Evolutionary conservation across 2,113 vertebrate species (phyloP).

Genomic region (Dicrurus megarhynchus): DNA sequence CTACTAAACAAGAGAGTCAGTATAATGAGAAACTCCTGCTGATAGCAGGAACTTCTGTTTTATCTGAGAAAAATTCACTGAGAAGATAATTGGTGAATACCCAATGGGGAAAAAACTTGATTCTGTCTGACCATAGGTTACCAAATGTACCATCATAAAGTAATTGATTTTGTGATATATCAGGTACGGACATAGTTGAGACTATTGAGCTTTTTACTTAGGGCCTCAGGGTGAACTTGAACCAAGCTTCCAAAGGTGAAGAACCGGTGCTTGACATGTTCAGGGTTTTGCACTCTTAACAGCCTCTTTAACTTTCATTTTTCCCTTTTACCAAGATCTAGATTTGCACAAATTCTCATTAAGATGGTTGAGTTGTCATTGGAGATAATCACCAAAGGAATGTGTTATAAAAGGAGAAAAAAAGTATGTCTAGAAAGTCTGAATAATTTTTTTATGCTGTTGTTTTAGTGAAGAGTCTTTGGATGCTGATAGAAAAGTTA

Average conservation of each 20-base stretch:
- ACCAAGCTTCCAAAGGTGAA: conserved; percentile 76
- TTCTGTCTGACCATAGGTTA: conserved; percentile 77
- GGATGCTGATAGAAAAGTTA: conserved; percentile 79
- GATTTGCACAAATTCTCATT: conserved; percentile 76
- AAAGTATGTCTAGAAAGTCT: conserved; percentile 65
- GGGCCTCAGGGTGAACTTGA: conserved; percentile 75
- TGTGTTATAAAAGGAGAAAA: conserved; percentile 65
- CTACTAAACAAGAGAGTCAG: conserved; percentile 5
- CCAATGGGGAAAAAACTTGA: conserved; percentile 71
- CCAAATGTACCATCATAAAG: conserved; percentile 73
- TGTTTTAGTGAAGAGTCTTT: conserved; percentile 79
- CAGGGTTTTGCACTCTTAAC: conserved; percentile 59
- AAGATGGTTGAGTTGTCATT: conserved; percentile 76
- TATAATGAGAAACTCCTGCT: conserved; percentile 61
- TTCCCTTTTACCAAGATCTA: conserved; percentile 64
- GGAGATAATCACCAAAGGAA: conserved; percentile 77
- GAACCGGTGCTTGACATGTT: conserved; percentile 62
- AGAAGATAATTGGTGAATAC: conserved; percentile 76
- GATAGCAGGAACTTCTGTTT: conserved; percentile 70
- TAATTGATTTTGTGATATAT: conserved; percentile 82
- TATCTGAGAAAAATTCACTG: conserved; percentile 74
- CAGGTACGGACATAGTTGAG: conserved; percentile 64
- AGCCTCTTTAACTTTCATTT: conserved; percentile 77
- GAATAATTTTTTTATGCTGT: conserved; percentile 75
- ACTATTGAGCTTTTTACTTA: conserved; percentile 79